Conservation (phyloP, 2,113 vertebrate genomes). For the Anthoscopus minutus region DNA sequence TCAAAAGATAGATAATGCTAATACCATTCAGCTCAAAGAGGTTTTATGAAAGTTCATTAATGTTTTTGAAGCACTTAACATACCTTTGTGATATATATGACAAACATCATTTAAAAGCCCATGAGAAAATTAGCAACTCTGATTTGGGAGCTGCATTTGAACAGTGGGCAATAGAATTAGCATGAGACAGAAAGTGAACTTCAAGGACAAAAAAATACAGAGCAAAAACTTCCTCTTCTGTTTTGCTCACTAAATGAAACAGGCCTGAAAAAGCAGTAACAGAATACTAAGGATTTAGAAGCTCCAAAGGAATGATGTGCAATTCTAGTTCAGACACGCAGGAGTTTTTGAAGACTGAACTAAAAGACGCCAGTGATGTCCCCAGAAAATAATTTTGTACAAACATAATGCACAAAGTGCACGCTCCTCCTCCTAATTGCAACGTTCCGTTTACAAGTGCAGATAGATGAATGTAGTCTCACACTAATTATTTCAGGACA, state of each 20-base stretch:
- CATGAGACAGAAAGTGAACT: not conserved
- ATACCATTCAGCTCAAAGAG: not conserved
- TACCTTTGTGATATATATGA: not conserved
- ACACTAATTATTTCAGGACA: not conserved
- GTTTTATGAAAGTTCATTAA: not conserved
- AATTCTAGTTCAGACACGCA: not conserved
- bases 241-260: not conserved
- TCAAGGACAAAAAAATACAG: not conserved
- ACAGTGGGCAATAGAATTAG: not conserved
- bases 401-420: not conserved
- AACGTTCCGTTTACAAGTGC: not conserved
- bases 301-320: not conserved
- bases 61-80: not conserved
- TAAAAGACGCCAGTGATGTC: not conserved
- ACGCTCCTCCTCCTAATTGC: not conserved
- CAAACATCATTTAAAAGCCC: not conserved
- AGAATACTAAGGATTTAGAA: not conserved
- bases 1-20: not conserved
- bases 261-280: not conserved
- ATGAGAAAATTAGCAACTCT: not conserved
- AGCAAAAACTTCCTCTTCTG: not conserved
- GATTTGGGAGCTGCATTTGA: not conserved
- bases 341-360: not conserved
- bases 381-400: not conserved
- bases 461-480: not conserved